A percentile compares a stretch with the other conserved stretches of the same genome.
These are phyloP conservation scores for Bursaphelenchus okinawaensis DNA, from an alignment of 2,888 invertebrate species.

Conservation along the genomic window DNA sequence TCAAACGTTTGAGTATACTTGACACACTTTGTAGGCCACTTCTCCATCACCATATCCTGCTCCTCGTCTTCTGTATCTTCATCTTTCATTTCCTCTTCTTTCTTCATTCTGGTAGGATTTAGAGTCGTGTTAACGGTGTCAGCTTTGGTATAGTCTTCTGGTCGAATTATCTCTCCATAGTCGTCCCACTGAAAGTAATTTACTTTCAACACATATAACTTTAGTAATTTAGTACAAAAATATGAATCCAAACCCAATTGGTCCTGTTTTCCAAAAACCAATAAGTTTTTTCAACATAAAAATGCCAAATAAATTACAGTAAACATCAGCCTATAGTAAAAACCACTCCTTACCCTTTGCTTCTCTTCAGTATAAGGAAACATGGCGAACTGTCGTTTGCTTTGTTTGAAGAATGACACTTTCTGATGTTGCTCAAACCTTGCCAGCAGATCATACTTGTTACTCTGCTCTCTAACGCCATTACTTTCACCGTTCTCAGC, in stretches of 20 bases:
- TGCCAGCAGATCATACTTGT: constrained; percentile 26
- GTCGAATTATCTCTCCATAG: constrained; percentile 87
- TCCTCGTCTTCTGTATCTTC: constrained; percentile 17
- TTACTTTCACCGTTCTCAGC: neutral
- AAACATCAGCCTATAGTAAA: neutral
- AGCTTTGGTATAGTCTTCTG: constrained; percentile 79
- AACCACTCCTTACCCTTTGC: constrained; percentile 40
- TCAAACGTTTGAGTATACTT: constrained; percentile 45
- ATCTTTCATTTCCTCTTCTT: constrained; percentile 15
- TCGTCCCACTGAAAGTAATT: constrained; percentile 87
- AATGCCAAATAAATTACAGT: neutral
- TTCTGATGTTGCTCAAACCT: constrained; percentile 36
- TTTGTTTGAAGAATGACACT: constrained; percentile 73
- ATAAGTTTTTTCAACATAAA: too few species aligned
- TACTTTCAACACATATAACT: too few species aligned
- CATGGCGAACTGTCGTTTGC: constrained; percentile 89
- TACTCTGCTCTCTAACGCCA: neutral
- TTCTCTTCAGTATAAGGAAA: constrained; percentile 84
- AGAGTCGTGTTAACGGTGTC: constrained; percentile 13
- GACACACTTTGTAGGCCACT: constrained; percentile 57
- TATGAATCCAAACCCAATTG: too few species aligned
- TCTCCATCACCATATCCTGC: constrained; percentile 29
- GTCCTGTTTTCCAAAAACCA: constrained; percentile 4
- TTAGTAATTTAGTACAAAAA: too few species aligned
- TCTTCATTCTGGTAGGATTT: neutral